Evolutionary conservation across 2,113 vertebrate species (phyloP), one percentile per base, ranked within the genome.

Genomic region (Neomonachus schauinslandi): DNA sequence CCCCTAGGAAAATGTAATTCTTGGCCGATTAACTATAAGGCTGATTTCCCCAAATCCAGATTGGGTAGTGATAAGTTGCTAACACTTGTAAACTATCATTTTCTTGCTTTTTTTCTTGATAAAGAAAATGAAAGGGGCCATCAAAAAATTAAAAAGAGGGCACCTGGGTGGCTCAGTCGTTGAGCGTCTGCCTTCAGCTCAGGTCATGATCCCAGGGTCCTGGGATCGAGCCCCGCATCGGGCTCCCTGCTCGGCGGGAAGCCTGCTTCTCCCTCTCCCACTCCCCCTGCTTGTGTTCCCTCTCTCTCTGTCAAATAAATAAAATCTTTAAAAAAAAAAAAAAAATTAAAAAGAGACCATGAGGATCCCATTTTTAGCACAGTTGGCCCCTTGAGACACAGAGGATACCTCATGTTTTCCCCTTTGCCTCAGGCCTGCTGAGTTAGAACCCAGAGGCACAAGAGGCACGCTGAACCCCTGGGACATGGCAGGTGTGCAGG

Each of bases 321-420:
- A n/a, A n/a, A n/a, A n/a, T n/a, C n/a, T n/a, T n/a, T n/a, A n/a
- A n/a, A n/a, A n/a, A n/a, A n/a, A n/a, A n/a, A n/a, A n/a, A 49
- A 7, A 63, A 81, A 59, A 49, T 76, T 59, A 39, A 14, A 53
- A 51, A 87, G 59, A 71, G 31, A 42, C 31, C 18, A 46, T 19
- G 6, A 46, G 57, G 76, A 53, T 19, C 74, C 24, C 21, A 42
- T 72, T 84, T 57, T 33, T 3, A 36, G 63, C 74, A 8, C 1
- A 2, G 31, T 71, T 19, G n/a, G 8, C 39, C 36, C 14, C 24
- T 8, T 0, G 0, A 63, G 15, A 65, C 7, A 11, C 24, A 55
- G 10, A 46, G 39, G 55, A 63, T 7, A 24, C 28, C 1, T 24
- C 22, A 39, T 5, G 14, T 33, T 76, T 76, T 31, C n/a, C 21